Conservation (phyloP, 2,888 invertebrate species). For the Morinoia aosen region DNA sequence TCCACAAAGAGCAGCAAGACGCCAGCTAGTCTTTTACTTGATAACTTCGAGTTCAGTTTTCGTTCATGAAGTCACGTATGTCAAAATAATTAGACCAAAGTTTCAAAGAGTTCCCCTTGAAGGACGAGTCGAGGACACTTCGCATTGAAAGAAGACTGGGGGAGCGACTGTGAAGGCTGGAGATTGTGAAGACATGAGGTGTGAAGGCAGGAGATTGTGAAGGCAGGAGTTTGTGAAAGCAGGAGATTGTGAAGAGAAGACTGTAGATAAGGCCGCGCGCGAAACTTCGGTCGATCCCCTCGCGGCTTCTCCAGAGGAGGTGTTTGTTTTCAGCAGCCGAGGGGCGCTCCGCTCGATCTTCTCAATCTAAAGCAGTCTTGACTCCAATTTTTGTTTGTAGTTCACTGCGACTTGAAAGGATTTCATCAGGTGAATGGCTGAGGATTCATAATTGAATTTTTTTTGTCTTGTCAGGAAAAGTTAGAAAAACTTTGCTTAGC, state of each 20-base stretch:
- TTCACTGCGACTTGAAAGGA: neutral
- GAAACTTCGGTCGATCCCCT: constrained; percentile 7
- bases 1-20: neutral
- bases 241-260: too few species aligned
- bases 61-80: neutral
- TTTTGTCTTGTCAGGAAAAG: too few species aligned
- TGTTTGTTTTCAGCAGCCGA: neutral
- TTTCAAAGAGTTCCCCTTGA: neutral
- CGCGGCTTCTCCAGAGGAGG: neutral
- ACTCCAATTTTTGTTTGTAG: neutral
- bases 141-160: neutral
- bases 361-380: neutral
- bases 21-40: neutral
- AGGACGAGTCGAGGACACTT: neutral
- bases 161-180: neutral
- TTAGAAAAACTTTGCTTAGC: too few species aligned
- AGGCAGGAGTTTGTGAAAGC: too few species aligned
- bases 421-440: neutral
- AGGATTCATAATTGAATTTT: neutral
- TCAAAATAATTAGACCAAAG: neutral
- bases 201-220: too few species aligned
- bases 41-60: neutral
- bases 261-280: neutral
- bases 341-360: neutral
- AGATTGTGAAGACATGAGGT: too few species aligned